phyloP scores from a whole-genome alignment of 1,140 invertebrate species.

The Spodoptera litura region DNA sequence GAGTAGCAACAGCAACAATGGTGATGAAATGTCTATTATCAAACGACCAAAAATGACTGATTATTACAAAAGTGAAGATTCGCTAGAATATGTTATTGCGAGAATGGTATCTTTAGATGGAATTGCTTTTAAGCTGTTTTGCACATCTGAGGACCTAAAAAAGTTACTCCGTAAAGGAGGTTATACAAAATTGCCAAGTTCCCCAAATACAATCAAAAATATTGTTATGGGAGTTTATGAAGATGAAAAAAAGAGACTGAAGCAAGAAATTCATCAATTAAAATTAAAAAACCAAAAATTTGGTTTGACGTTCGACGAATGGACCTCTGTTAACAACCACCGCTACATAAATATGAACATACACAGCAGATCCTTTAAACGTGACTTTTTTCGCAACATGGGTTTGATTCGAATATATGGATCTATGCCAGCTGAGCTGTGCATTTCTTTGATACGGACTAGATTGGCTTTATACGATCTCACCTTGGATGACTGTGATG shows the following conservation, averaged over 20 bases:
- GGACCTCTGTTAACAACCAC: constrained; percentile 41
- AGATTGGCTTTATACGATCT: constrained; percentile 16
- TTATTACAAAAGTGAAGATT: constrained; percentile 15
- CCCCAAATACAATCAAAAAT: constrained; percentile 13
- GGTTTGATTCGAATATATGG: constrained; percentile 45
- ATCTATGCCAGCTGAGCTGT: constrained; percentile 17
- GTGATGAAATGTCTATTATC: no score
- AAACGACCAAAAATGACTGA: no score
- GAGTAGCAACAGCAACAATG: no score
- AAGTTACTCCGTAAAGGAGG: constrained; percentile 1
- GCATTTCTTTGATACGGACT: constrained; percentile 7
- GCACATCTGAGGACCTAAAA: constrained; percentile 9
- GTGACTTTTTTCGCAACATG: neutral
- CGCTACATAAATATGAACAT: constrained; percentile 52
- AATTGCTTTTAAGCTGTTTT: constrained; percentile 10
- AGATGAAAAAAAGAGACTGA: constrained; percentile 15
- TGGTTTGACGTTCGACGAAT: constrained; percentile 48
- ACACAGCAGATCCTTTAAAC: constrained; percentile 34
- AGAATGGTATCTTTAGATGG: constrained; percentile 11
- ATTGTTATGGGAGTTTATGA: constrained; percentile 16
- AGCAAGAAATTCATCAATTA: constrained; percentile 5
- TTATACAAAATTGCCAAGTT: constrained; percentile 16
- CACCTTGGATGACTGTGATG: constrained; percentile 18
- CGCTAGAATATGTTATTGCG: constrained; percentile 15
- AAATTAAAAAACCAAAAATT: constrained; percentile 14